Evolutionary conservation across 2,113 vertebrate genomes (phyloP).

Genomic region (Hemicordylus capensis): DNA sequence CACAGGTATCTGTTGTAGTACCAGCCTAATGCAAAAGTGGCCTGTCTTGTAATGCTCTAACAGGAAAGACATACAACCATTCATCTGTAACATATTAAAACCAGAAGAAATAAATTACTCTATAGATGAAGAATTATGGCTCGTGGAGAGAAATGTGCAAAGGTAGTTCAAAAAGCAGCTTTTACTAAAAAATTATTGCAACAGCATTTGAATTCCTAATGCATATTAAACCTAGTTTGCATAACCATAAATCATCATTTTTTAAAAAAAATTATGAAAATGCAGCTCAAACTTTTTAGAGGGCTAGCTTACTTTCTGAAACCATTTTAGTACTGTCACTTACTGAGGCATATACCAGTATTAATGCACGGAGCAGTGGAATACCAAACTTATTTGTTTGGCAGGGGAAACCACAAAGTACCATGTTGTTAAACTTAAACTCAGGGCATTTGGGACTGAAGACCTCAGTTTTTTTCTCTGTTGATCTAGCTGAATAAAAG

Average conservation of each 20-base stretch:
- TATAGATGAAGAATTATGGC: slow-evolving; percentile 94
- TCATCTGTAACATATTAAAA: slow-evolving; percentile 99
- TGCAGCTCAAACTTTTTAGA: slow-evolving; percentile 75
- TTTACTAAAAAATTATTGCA: slow-evolving; percentile 85
- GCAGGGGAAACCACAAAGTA: slow-evolving; percentile 31
- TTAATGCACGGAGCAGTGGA: slow-evolving; percentile 42
- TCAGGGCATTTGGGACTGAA: not conserved
- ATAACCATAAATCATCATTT: slow-evolving; percentile 79
- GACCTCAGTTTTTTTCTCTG: slow-evolving; percentile 14
- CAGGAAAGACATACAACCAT: slow-evolving; percentile 90
- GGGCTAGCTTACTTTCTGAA: slow-evolving; percentile 68
- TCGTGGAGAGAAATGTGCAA: slow-evolving; percentile 81
- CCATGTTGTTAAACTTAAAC: slow-evolving; percentile 43
- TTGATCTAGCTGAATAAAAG: slow-evolving; percentile 27
- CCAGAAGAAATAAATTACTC: slow-evolving; percentile 96
- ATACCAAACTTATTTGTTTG: slow-evolving; percentile 45
- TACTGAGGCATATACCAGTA: slow-evolving; percentile 40
- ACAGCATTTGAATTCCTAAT: slow-evolving; percentile 84
- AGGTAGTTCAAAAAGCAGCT: slow-evolving; percentile 82
- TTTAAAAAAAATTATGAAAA: slow-evolving; percentile 70
- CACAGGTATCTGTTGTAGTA: slow-evolving; percentile 92
- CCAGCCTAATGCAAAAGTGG: slow-evolving; percentile 83
- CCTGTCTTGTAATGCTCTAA: slow-evolving; percentile 87
- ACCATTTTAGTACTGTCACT: slow-evolving; percentile 54
- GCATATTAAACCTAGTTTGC: slow-evolving; percentile 76